Evolutionary conservation across 2,888 invertebrate genomes (phyloP).

Genomic region (Drosophila meridionalis): DNA sequence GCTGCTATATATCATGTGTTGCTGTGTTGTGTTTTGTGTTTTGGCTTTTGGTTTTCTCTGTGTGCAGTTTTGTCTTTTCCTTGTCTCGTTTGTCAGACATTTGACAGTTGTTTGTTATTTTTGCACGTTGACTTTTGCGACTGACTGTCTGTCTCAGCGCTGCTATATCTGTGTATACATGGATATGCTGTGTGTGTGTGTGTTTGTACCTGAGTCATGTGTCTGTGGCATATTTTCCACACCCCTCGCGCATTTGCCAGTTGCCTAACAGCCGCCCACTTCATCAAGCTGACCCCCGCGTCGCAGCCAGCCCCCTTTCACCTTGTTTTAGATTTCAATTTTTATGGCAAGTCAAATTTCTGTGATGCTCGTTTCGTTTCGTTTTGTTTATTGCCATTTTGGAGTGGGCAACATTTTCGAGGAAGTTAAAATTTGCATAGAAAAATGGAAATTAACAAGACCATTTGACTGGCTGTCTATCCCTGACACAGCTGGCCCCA

Average conservation of each 20-base stretch:
- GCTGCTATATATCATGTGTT: slow-evolving; percentile 43
- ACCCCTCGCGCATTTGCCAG: slow-evolving; percentile 33
- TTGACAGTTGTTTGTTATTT: slow-evolving; percentile 81
- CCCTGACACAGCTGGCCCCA: slow-evolving; percentile 10
- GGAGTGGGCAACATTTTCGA: slow-evolving; percentile 65
- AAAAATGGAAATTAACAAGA: slow-evolving; percentile 83
- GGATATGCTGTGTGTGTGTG: slow-evolving; percentile 5
- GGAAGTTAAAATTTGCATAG: slow-evolving; percentile 83
- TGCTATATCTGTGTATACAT: slow-evolving; percentile 9
- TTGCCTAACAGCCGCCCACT: slow-evolving; percentile 79
- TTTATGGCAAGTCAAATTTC: slow-evolving; percentile 80
- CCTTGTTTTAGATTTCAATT: slow-evolving; percentile 74
- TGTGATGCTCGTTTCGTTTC: slow-evolving; percentile 64
- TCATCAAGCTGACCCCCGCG: slow-evolving; percentile 31
- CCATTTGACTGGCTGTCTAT: slow-evolving; percentile 74
- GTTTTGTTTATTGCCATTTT: slow-evolving; percentile 63
- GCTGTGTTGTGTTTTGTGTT: slow-evolving; percentile 26
- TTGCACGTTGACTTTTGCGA: slow-evolving; percentile 77
- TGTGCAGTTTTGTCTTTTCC: slow-evolving; percentile 75
- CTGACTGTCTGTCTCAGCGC: slow-evolving; percentile 33
- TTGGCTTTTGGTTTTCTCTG: slow-evolving; percentile 35
- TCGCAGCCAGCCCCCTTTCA: slow-evolving; percentile 6
- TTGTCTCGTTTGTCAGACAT: slow-evolving; percentile 82
- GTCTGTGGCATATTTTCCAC: slow-evolving; percentile 68
- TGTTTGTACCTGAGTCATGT: slow-evolving; percentile 53